phyloP scores from a whole-genome alignment of 2,113 vertebrate genomes.

The Rhodinocichla rosea region DNA sequence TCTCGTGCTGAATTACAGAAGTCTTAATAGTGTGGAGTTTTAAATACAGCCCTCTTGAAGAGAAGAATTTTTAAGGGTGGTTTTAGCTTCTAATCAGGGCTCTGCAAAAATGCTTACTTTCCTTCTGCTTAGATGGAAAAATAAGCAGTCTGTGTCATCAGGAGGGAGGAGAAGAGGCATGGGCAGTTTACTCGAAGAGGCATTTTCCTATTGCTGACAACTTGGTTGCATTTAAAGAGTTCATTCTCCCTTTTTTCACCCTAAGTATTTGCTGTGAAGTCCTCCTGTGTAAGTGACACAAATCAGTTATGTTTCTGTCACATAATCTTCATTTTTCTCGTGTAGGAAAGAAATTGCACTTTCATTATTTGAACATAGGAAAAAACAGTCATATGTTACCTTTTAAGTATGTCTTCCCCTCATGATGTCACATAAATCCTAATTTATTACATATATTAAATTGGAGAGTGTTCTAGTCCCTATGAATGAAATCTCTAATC shows the following conservation, averaged over 20 bases:
- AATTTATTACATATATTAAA: not conserved
- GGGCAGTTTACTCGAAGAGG: not conserved
- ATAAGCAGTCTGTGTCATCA: not conserved
- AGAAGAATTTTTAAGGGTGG: not conserved
- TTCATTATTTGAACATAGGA: not conserved
- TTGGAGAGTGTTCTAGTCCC: not conserved
- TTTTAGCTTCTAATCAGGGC: not conserved
- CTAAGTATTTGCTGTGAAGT: not conserved
- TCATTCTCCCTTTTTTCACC: not conserved
- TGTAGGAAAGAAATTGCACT: not conserved
- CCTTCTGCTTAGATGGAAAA: not conserved
- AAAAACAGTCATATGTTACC: not conserved
- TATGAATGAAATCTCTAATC: not conserved
- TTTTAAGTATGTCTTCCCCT: not conserved
- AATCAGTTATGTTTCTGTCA: not conserved
- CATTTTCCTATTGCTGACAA: not conserved
- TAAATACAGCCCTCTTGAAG: not conserved
- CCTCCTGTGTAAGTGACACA: not conserved
- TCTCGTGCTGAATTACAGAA: not conserved
- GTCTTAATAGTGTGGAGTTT: not conserved
- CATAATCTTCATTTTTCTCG: rapidly evolving
- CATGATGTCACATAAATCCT: not conserved
- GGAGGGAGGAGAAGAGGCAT: not conserved
- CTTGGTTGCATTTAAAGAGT: not conserved
- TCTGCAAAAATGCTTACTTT: not conserved